Evolutionary conservation across 2,888 invertebrate species (phyloP), one percentile per base, ranked within the genome.

Genomic region (Torymus tubicola): DNA sequence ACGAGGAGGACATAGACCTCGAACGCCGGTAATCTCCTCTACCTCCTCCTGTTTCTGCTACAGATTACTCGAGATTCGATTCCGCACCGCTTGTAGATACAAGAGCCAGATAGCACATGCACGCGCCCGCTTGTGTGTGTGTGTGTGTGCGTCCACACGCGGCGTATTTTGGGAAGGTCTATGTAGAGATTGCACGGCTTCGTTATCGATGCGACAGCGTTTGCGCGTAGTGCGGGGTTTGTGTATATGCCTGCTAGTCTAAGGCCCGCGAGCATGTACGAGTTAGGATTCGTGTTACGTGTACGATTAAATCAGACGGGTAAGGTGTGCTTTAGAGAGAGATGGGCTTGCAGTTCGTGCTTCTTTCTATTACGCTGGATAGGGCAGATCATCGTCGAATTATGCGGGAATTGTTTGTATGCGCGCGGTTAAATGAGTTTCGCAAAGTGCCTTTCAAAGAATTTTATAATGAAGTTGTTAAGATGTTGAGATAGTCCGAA

Each of bases 1-100:
- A 78, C 71, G 71, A 78, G 71, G 14, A 42, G 55, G 61, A 69
- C 53, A 63, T 57, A 57, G 76, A 69, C 52, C 58, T 68, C 60
- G 68, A 75, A 68, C 21, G 55, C 55, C 42, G 68, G 61, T 69
- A 76, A 76, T 76, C 69, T 69, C 55, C 31, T 60, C 53, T 12
- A 53, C 55, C 53, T 18, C 2, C 31, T 72, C 63, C 65, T 74
- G 65, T 58, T 74, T 69, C 69, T 69, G 24, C 42, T 55, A 50
- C 42, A 69, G 76, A 76, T 76, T 76, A 76, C 69, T 69, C 31
- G 63, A 18, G 69, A 76, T 69, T 76, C 76, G 74, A 74, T 74
- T 67, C 73, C 57, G n/a, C 16, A 11, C 55, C n/a, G 68, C 68
- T 69, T 76, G 76, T 69, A 75, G 75, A 75, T 75, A 75, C 68